Base-by-base conservation (phyloP, 2,113 vertebrate genomes). In the Mus pahari region DNA sequence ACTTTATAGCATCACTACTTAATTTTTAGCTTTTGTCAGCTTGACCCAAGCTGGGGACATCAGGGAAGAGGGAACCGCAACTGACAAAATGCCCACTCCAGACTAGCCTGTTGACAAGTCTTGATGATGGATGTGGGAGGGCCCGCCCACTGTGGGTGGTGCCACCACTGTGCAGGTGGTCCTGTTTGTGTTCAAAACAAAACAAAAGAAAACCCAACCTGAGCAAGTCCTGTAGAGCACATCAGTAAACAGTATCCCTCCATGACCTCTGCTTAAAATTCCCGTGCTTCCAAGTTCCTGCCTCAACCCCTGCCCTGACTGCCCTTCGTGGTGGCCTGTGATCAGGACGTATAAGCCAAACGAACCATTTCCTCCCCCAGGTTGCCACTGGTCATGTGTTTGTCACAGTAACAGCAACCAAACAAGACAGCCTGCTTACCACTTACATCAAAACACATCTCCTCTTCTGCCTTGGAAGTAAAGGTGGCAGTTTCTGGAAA, bases 381-480 rank as follows among this genome's bases (percentile, higher is more conserved):
- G 53, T 39, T 60, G 36, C 36, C 79, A 39, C 22, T n/a, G 36
- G 53, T 82, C 53, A 26, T 82, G 53, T 39, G 3, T 82, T 81
- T 60, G 39, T 82, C 53, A 60, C 53, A 58, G 78, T 12, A 24
- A 39, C 12, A 82, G 36, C 39, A 82, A 82, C 53, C 36, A 26
- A 82, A 50, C 55, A 81, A 58, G 50, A 24, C 33, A n/a, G 19
- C 79, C 55, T 77, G 4, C 68, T 58, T 58, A 7, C 81, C 73
- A 66, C 14, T 89, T 93, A 3, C 89, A 94, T 91, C 66, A 89
- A 42, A 94, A 81, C 89, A 50, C 36, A 50, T 78, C n/a, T n/a
- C n/a, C 53, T 88, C 64, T 86, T 0, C n/a, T 89, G 16, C 68
- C 87, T 60, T 36, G 50, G 89, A 58, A 94, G 64, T 75, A 86